Conservation (phyloP, 2,113 vertebrate genomes). For the Uropsilus gracilis region DNA sequence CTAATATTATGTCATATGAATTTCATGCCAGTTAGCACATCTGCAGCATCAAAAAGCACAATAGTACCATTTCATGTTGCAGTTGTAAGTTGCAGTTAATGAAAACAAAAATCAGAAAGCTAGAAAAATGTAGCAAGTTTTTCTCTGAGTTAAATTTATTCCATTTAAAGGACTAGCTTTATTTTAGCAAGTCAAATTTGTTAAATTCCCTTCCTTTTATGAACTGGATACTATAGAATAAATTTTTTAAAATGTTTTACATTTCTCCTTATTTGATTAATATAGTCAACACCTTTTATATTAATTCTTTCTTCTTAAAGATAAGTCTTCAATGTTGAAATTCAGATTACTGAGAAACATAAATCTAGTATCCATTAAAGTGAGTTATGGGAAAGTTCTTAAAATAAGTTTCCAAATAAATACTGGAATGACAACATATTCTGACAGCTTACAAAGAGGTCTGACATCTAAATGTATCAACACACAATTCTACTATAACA, state of each 20-base stretch:
- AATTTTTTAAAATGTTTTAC: not conserved
- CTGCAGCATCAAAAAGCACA: not conserved
- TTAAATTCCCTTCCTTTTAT: not conserved
- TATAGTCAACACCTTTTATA: not conserved
- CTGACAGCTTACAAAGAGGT: not conserved
- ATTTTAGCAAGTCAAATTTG: not conserved
- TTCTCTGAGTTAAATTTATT: not conserved
- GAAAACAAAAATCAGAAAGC: not conserved
- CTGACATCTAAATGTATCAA: not conserved
- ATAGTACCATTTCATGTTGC: not conserved
- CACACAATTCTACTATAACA: not conserved
- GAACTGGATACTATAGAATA: not conserved
- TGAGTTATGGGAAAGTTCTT: not conserved
- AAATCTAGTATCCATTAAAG: not conserved
- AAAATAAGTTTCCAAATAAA: not conserved
- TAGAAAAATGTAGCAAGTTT: not conserved
- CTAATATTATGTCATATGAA: not conserved
- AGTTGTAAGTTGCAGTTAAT: not conserved
- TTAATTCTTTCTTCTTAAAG: not conserved
- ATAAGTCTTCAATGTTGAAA: not conserved
- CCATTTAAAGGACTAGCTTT: not conserved
- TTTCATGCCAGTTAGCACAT: not conserved
- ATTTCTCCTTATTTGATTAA: constrained; percentile 6
- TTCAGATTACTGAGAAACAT: not conserved
- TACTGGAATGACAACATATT: not conserved